These are phyloP conservation scores for Micrastur ruficollis DNA, from an alignment of 2,797 vertebrate species.

Conservation along the genomic window DNA sequence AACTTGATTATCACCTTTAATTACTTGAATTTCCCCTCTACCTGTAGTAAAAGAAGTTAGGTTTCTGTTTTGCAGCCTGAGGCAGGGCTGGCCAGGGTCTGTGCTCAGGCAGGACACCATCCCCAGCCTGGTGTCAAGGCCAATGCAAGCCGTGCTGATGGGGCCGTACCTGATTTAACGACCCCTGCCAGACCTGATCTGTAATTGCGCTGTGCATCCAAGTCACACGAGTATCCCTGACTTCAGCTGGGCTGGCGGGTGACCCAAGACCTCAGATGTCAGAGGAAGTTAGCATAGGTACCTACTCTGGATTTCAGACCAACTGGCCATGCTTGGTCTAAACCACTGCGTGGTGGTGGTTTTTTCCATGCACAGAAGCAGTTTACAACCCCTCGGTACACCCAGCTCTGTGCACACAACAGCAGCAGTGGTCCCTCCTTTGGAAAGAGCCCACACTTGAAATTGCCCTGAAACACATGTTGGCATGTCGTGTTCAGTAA, in stretches of 20 bases:
- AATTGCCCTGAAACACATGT: neutral
- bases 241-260: neutral
- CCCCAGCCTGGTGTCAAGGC: neutral
- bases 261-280: neutral
- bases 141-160: neutral
- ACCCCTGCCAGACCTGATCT: neutral
- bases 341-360: neutral
- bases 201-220: neutral
- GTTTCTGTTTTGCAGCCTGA: neutral
- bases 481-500: neutral
- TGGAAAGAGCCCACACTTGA: neutral
- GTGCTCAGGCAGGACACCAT: neutral
- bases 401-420: accelerated
- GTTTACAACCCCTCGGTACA: neutral
- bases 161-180: neutral
- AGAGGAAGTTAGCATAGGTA: neutral
- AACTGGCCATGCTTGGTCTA: neutral
- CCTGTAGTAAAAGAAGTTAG: neutral
- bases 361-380: neutral
- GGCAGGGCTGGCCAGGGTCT: neutral
- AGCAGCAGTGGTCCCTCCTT: neutral
- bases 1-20: neutral
- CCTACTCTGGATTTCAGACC: neutral
- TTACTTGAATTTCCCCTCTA: neutral
- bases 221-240: neutral